These are phyloP conservation scores for Archilochus colubris DNA, from an alignment of 2,113 vertebrate species.

Conservation along the genomic window DNA sequence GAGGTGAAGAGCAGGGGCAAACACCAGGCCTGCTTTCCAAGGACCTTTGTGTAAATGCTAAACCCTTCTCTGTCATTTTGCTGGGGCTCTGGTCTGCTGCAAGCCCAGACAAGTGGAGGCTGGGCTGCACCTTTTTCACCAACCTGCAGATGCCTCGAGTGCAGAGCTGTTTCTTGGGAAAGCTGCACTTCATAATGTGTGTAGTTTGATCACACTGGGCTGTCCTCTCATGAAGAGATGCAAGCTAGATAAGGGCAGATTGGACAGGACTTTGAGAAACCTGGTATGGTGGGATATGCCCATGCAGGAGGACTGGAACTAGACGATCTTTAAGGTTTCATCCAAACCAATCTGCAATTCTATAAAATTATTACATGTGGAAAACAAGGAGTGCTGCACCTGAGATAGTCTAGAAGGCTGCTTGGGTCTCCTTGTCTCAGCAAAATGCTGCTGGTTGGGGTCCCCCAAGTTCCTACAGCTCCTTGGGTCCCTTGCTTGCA, in stretches of 20 bases:
- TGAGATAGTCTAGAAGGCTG: background rate
- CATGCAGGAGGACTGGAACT: too few relatives aligned
- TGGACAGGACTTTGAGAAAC: too few relatives aligned
- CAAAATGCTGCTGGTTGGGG: background rate
- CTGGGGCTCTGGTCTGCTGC: background rate
- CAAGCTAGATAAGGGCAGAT: background rate
- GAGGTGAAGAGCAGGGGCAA: background rate
- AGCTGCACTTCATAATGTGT: background rate
- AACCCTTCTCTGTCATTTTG: background rate
- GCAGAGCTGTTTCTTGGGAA: background rate
- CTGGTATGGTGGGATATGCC: too few relatives aligned
- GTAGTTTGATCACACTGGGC: rapidly evolving
- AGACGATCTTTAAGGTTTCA: too few relatives aligned
- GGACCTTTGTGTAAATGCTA: background rate
- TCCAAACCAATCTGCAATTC: too few relatives aligned
- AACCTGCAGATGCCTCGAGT: background rate
- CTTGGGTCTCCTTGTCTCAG: rapidly evolving
- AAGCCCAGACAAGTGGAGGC: background rate
- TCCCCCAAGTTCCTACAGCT: background rate
- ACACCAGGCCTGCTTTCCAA: rapidly evolving
- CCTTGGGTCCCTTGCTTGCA: too few relatives aligned
- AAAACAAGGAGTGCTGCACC: background rate
- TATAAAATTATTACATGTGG: background rate
- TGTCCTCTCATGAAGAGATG: background rate
- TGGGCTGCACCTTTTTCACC: background rate